These are phyloP conservation scores for Luffia ferchaultella DNA, from an alignment of 2,888 invertebrate genomes.

Conservation along the genomic window DNA sequence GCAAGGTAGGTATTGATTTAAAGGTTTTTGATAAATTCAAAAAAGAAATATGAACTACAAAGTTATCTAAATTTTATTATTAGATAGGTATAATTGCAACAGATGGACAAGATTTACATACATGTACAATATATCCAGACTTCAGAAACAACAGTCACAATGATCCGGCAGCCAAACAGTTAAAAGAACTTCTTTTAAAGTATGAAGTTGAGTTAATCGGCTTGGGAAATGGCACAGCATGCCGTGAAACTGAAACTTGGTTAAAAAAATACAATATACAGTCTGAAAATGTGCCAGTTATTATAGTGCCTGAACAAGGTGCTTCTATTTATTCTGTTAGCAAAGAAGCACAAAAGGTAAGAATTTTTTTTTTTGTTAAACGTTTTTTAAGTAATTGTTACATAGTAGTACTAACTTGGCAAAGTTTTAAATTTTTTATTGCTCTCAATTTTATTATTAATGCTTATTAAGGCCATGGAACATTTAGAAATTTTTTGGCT, in stretches of 20 bases:
- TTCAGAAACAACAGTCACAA: slow-evolving; percentile 39
- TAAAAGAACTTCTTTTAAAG: slow-evolving; percentile 63
- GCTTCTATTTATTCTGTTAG: slow-evolving; percentile 94
- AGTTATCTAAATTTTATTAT: slow-evolving; percentile 16
- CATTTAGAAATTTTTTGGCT: no score
- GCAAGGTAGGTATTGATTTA: slow-evolving; percentile 70
- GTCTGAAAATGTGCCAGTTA: slow-evolving; percentile 68
- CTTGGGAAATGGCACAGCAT: slow-evolving; percentile 91
- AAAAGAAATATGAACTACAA: no score
- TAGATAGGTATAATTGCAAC: slow-evolving; percentile 76
- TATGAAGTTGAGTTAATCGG: slow-evolving; percentile 76
- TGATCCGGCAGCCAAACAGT: slow-evolving; percentile 42
- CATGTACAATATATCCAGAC: slow-evolving; percentile 73
- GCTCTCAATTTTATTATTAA: no score
- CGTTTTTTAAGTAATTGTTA: no score
- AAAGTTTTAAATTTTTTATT: no score
- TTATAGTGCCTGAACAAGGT: slow-evolving; percentile 90
- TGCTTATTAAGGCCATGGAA: no score
- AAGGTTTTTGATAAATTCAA: no score
- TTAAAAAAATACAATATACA: slow-evolving; percentile 60
- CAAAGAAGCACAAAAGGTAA: slow-evolving; percentile 76
- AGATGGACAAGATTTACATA: slow-evolving; percentile 74
- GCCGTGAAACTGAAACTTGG: slow-evolving; percentile 86
- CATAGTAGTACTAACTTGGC: no score
- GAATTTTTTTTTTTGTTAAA: no score